phyloP scores from a whole-genome alignment of 2,888 invertebrate genomes.

The Parthenolecanium corni region DNA sequence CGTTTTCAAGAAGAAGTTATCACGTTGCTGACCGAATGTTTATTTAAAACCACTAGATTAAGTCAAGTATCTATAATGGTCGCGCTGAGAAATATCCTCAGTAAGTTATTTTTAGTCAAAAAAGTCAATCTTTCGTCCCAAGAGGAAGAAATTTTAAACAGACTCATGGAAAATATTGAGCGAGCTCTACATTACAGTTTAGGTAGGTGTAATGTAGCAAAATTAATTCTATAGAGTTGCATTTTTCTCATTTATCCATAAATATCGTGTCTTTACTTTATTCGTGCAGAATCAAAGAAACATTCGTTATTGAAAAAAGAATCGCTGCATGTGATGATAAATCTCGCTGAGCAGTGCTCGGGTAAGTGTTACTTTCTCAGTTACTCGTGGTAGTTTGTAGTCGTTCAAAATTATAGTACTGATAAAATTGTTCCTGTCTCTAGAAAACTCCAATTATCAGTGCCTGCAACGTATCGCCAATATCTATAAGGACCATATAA shows the following conservation, averaged over 20 bases:
- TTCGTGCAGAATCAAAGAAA: conserved; percentile 16
- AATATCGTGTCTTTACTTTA: not conserved
- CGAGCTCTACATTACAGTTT: conserved; percentile 8
- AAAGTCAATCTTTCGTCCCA: not conserved
- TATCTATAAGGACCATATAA: conserved; percentile 7
- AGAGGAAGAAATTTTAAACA: conserved; percentile 8
- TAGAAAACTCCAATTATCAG: not conserved
- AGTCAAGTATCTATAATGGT: conserved; percentile 23
- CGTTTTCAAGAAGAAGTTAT: conserved; percentile 21
- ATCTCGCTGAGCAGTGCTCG: conserved; percentile 5
- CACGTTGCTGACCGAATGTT: conserved; percentile 12
- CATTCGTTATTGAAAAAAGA: conserved; percentile 23
- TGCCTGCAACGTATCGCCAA: conserved; percentile 14
- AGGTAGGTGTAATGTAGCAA: not conserved
- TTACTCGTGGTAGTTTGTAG: no score
- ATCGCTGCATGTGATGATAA: conserved; percentile 22
- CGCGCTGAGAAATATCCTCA: conserved; percentile 15
- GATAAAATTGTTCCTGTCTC: no score
- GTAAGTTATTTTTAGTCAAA: conserved; percentile 14
- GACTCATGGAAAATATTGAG: conserved; percentile 15
- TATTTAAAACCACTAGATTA: conserved; percentile 14
- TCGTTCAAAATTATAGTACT: no score
- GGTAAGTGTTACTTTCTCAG: not conserved
- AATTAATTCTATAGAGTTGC: not conserved
- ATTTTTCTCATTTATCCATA: not conserved